These are phyloP conservation scores for Opisthocomus hoazin DNA, from an alignment of 2,113 vertebrate genomes.

Conservation along the genomic window DNA sequence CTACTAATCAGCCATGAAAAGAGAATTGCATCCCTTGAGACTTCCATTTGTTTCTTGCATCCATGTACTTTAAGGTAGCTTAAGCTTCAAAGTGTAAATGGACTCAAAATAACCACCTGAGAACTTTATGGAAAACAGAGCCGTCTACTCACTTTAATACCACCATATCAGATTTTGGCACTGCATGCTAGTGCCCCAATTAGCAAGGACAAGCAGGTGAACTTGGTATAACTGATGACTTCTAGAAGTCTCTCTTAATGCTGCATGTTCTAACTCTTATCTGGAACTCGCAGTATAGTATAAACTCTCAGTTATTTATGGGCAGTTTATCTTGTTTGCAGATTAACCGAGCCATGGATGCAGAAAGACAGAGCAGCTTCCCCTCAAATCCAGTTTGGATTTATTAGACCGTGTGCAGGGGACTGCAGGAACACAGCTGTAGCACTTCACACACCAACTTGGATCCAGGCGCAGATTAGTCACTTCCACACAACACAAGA, in stretches of 20 bases:
- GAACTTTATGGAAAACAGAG: neutral
- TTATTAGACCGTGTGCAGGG: neutral
- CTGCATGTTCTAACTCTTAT: neutral
- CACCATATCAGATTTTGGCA: neutral
- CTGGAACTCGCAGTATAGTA: neutral
- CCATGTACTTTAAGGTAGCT: neutral
- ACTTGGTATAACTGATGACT: neutral
- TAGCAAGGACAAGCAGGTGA: constrained; percentile 8
- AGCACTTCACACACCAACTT: neutral
- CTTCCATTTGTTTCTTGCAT: neutral
- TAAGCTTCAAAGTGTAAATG: neutral
- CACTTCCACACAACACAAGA: neutral
- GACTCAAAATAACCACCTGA: neutral
- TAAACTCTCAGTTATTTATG: constrained; percentile 18
- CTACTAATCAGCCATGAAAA: neutral
- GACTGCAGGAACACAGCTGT: constrained; percentile 24
- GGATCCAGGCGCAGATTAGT: neutral
- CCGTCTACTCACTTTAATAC: neutral
- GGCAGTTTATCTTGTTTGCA: constrained; percentile 17
- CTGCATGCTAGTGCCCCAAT: neutral
- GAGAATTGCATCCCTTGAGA: neutral
- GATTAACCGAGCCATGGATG: neutral
- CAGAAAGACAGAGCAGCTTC: neutral
- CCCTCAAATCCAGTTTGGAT: constrained; percentile 4
- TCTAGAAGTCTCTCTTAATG: neutral